Percentiles rank a stretch among this genome's conserved stretches.
Conservation (phyloP, 1,140 invertebrate genomes). For the Dolichoris vasculosae region DNA sequence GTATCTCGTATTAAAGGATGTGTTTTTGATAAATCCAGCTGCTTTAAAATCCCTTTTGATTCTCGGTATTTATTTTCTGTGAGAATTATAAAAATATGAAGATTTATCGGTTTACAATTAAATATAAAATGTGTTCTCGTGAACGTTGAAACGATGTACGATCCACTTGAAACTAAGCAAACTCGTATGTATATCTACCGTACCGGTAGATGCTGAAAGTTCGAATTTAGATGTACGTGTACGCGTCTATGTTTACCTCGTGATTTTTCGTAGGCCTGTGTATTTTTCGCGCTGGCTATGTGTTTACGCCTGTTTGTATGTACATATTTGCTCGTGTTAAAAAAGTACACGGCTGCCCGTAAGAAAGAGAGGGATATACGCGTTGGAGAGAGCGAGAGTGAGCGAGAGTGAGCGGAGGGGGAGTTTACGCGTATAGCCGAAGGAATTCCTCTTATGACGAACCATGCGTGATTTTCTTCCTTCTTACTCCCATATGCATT, state of each 20-base stretch:
- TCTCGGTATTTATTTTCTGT: neutral
- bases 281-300: neutral
- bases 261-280: neutral
- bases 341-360: constrained; percentile 23
- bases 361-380: constrained; percentile 24
- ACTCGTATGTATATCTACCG: too few species aligned
- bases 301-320: neutral
- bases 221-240: neutral
- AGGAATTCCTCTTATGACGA: constrained; percentile 74
- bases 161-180: too few species aligned
- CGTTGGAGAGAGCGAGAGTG: constrained; percentile 56
- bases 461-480: constrained; percentile 72
- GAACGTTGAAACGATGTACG: too few species aligned
- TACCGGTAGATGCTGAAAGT: too few species aligned
- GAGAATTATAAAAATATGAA: neutral
- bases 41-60: neutral
- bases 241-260: neutral
- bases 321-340: neutral
- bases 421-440: constrained; percentile 19
- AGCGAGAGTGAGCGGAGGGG: constrained; percentile 38
- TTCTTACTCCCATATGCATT: constrained; percentile 46
- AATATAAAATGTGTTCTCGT: too few species aligned
- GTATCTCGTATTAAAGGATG: neutral
- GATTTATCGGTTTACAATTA: neutral
- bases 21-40: neutral